These are phyloP conservation scores for Excalfactoria chinensis DNA, from an alignment of 2,113 vertebrate species.

Conservation along the genomic window DNA sequence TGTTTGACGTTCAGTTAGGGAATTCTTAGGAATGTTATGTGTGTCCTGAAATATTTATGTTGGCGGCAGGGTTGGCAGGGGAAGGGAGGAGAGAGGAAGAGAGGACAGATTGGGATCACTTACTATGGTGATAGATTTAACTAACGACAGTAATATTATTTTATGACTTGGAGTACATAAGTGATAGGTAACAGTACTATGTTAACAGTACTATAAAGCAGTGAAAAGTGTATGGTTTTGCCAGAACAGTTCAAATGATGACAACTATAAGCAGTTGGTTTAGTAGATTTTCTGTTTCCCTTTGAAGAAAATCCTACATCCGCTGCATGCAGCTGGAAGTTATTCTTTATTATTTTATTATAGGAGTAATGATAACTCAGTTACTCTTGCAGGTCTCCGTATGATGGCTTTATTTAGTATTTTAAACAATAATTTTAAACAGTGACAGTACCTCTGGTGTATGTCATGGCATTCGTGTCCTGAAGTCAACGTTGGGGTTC, in stretches of 20 bases:
- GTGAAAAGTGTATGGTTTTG: neutral
- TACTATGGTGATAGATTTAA: constrained; percentile 15
- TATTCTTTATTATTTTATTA: neutral
- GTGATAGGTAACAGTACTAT: neutral
- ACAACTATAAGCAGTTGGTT: neutral
- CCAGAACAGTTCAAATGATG: neutral
- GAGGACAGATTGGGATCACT: neutral
- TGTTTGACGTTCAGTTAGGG: constrained; percentile 42
- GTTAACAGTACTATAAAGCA: neutral
- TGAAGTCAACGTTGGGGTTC: neutral
- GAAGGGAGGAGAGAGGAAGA: neutral
- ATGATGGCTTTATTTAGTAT: neutral
- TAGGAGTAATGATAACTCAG: neutral
- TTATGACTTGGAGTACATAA: constrained; percentile 1
- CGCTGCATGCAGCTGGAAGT: neutral
- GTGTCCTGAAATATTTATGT: constrained; percentile 40
- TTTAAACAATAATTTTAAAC: neutral
- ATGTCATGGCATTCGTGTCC: neutral
- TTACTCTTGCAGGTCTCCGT: neutral
- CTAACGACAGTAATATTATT: constrained; percentile 10
- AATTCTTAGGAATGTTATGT: constrained; percentile 14
- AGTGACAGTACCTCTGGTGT: neutral
- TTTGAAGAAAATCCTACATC: neutral
- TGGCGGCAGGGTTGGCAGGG: neutral
- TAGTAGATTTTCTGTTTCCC: neutral